Conservation (phyloP, 2,113 vertebrate genomes). For the Myiozetetes cayanensis region DNA sequence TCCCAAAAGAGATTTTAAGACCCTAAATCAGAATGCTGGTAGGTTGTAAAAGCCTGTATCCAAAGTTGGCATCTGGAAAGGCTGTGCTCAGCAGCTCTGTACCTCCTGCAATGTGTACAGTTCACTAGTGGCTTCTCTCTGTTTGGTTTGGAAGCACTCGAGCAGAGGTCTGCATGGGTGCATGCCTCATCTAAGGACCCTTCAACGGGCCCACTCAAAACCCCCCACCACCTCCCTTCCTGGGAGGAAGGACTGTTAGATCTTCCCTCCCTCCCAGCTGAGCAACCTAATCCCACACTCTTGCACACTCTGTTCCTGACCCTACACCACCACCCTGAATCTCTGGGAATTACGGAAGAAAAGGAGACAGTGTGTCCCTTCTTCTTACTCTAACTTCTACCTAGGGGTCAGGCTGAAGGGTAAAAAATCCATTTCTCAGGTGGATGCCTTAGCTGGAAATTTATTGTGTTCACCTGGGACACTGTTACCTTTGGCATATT, state of each 20-base stretch:
- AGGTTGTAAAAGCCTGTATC: neutral
- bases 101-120: neutral
- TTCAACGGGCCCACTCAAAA: neutral
- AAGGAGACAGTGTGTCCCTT: neutral
- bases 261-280: neutral
- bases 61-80: neutral
- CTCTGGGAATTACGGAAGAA: neutral
- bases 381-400: neutral
- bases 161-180: accelerated
- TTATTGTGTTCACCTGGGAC: neutral
- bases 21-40: neutral
- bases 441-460: neutral
- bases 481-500: neutral
- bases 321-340: accelerated
- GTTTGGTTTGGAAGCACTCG: neutral
- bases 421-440: neutral
- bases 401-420: accelerated
- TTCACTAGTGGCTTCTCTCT: neutral
- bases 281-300: neutral
- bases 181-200: neutral
- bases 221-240: too few species aligned
- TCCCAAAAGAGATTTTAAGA: neutral
- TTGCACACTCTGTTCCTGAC: neutral
- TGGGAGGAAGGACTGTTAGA: neutral
- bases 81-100: neutral